Conservation (phyloP, 1,140 invertebrate genomes). For the Megalopta genalis region DNA sequence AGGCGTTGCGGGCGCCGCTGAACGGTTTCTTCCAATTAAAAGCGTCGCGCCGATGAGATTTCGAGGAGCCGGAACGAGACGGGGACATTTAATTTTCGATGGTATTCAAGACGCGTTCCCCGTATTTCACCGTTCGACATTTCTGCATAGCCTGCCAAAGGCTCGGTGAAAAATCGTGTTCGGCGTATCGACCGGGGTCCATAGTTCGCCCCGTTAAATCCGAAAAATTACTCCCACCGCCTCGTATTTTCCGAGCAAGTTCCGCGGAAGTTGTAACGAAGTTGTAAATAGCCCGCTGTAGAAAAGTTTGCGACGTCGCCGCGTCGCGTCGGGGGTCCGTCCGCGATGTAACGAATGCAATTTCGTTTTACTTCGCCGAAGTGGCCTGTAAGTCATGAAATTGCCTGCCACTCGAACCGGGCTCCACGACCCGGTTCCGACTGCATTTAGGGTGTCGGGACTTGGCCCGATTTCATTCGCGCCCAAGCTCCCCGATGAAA, state of each 20-base stretch:
- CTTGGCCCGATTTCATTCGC: neutral
- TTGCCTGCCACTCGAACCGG: slow-evolving; percentile 44
- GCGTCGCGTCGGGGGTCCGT: slow-evolving; percentile 39
- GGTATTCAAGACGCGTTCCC: neutral
- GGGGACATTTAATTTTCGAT: neutral
- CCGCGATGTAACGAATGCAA: slow-evolving; percentile 59
- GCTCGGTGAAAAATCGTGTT: neutral
- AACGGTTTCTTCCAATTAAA: slow-evolving; percentile 19
- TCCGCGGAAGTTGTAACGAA: slow-evolving; percentile 54
- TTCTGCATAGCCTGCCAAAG: no score
- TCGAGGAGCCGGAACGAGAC: neutral
- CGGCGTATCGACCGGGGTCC: slow-evolving; percentile 19
- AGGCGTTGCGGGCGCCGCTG: neutral
- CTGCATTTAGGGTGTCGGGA: slow-evolving; percentile 3
- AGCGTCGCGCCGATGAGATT: neutral
- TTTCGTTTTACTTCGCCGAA: slow-evolving; percentile 44
- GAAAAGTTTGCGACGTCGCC: slow-evolving; percentile 43
- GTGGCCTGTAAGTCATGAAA: slow-evolving; percentile 52
- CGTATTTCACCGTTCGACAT: neutral
- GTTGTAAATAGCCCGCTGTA: slow-evolving; percentile 56
- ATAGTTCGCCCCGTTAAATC: slow-evolving; percentile 47
- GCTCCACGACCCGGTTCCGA: slow-evolving; percentile 4
- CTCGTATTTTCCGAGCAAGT: slow-evolving; percentile 47
- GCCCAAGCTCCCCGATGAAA: neutral
- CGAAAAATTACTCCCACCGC: slow-evolving; percentile 49